A percentile compares a stretch with the other conserved stretches of the same genome.
These are phyloP conservation scores for Linurgus olivaceus DNA, from an alignment of 2,797 vertebrate genomes.

Conservation along the genomic window DNA sequence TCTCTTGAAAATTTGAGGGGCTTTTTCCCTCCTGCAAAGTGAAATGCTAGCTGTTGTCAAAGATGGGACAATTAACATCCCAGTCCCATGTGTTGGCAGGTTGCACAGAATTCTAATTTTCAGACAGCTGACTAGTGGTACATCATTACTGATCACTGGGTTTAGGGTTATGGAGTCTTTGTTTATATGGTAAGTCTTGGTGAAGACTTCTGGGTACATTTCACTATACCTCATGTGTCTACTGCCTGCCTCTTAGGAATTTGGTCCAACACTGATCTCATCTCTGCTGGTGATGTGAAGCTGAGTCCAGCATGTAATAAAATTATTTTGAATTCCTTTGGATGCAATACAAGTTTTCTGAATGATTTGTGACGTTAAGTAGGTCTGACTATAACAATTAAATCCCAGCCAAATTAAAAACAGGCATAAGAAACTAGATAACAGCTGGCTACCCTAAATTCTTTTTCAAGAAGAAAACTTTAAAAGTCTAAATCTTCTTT, in stretches of 20 bases:
- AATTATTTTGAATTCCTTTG: neutral
- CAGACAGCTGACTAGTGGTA: neutral
- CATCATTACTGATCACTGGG: neutral
- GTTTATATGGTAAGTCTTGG: neutral
- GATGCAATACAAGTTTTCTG: neutral
- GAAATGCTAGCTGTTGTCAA: neutral
- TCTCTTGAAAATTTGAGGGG: accelerated
- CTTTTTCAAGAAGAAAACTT: neutral
- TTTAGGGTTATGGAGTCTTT: neutral
- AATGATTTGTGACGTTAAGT: neutral
- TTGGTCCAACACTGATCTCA: neutral
- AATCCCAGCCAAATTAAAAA: neutral
- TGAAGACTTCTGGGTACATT: neutral
- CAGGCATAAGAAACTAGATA: neutral
- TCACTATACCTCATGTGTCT: neutral
- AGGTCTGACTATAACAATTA: neutral
- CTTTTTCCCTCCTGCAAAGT: neutral
- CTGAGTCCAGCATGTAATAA: neutral
- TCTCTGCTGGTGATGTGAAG: neutral
- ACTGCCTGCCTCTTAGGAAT: neutral
- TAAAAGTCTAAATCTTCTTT: neutral
- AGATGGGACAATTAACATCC: neutral
- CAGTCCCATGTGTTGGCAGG: accelerated
- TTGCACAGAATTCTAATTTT: neutral
- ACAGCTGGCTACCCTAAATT: neutral